Percentiles rank a stretch among this genome's conserved stretches.
phyloP scores from a whole-genome alignment of 2,797 vertebrate species.

The Kryptopterus vitreolus region DNA sequence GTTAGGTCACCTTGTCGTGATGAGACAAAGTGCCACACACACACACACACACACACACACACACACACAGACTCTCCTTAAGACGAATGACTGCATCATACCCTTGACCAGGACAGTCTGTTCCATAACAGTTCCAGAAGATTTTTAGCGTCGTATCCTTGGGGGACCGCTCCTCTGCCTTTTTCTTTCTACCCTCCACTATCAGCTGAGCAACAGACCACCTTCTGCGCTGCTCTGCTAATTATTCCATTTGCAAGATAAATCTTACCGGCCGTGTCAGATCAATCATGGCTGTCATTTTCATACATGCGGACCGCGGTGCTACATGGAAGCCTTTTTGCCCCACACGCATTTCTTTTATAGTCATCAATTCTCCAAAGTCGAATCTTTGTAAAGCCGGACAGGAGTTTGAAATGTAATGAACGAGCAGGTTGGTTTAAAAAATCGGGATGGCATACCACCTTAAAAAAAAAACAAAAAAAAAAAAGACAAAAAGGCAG shows the following conservation, averaged over 20 bases:
- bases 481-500: no score
- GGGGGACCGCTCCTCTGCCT: constrained; percentile 58
- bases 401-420: constrained; percentile 84
- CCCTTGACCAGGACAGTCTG: constrained; percentile 76
- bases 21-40: constrained; percentile 58
- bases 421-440: constrained; percentile 52
- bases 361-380: constrained; percentile 84
- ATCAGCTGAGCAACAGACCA: constrained; percentile 87
- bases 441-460: neutral
- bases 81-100: constrained; percentile 64
- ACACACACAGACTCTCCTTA: constrained; percentile 54
- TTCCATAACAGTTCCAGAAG: constrained; percentile 69
- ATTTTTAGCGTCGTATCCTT: constrained; percentile 64
- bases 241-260: constrained; percentile 94
- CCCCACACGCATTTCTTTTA: constrained; percentile 85
- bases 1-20: constrained; percentile 73
- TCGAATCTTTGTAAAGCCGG: constrained; percentile 85
- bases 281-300: constrained; percentile 89
- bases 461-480: neutral
- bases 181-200: constrained; percentile 64
- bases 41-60: constrained; percentile 53
- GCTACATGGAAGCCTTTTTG: constrained; percentile 88
- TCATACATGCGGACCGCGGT: constrained; percentile 80
- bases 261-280: constrained; percentile 84
- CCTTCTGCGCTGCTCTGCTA: constrained; percentile 85